Base-by-base conservation (phyloP, 1,140 invertebrate genomes). In the Hypsibius dujardini region DNA sequence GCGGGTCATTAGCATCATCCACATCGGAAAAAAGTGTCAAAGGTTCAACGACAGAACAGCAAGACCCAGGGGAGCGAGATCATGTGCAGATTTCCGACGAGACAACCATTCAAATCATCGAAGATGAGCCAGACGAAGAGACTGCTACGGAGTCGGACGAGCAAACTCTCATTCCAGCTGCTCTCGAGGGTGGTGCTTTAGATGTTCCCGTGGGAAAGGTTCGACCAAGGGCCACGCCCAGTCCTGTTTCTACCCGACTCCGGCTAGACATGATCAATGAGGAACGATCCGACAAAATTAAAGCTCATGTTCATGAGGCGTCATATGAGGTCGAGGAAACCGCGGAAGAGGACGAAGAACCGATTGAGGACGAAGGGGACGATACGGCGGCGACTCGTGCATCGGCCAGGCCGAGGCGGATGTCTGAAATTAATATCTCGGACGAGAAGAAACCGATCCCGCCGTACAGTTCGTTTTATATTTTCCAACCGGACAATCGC, bases 401-500 rank as follows among this genome's bases (percentile, higher is more conserved):
- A 72, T 75, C 88, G 85, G 76, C 84, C 40, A 75, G 91, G 75
- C 93, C 93, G 62, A 83, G 92, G 75, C 85, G 93, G 76, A 87
- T 94, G 83, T 95, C 92, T 46, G 91, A 95, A 82, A 85, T 91
- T 76, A 90, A 89, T 81, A 88, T 89, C 75, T 84, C 86, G 56
- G 83, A 81, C 72, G 90, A 93, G 83, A 88, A 87, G 78, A 87
- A 90, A 80, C 93, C 94, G 71, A 98, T 99, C 80, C 95, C 95
- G 74, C 86, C 88, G 78, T 89, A 87, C 77, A 87, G 88, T 78
- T 91, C 94, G 75, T 93, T 98, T 82, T 98, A 98, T 85, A 83
- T 98, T 79, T 94, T 98, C 82, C 89, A 89, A 75, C 88, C 87
- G 78, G 92, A 86, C 47, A 98, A 95, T 85, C 90, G 87, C 81